A percentile compares a stretch with the other conserved stretches of the same genome.
Conservation (phyloP, 2,113 vertebrate genomes). For the Coregonus clupeaformis region DNA sequence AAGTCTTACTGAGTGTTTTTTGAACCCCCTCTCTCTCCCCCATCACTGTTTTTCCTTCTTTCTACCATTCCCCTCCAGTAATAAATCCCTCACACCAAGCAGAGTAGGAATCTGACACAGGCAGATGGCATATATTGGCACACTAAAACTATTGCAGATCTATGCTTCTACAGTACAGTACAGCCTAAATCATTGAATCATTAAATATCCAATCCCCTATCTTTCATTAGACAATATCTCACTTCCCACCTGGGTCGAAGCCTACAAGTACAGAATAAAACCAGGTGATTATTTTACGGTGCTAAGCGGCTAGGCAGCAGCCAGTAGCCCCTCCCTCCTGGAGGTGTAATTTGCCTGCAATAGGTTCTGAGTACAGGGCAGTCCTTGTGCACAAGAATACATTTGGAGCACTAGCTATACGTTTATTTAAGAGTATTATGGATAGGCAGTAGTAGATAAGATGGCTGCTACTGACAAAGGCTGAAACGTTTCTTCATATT, state of each 20-base stretch:
- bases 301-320: neutral
- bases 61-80: conserved; percentile 56
- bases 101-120: conserved; percentile 62
- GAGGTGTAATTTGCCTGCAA: conserved; percentile 74
- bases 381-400: neutral
- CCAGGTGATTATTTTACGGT: conserved; percentile 63
- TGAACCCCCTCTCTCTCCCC: conserved; percentile 24
- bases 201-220: conserved; percentile 4
- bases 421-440: neutral
- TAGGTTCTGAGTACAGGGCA: conserved; percentile 47
- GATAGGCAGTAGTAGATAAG: neutral
- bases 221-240: neutral
- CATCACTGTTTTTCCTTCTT: conserved; percentile 52
- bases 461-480: neutral
- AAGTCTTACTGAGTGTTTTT: conserved; percentile 16
- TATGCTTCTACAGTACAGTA: conserved; percentile 54
- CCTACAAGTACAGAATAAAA: conserved; percentile 49
- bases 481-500: neutral
- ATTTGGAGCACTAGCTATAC: neutral
- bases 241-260: neutral
- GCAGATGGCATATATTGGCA: conserved; percentile 63
- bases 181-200: conserved; percentile 67
- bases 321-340: neutral
- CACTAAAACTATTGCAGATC: conserved; percentile 60
- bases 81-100: conserved; percentile 61